phyloP scores from a whole-genome alignment of 2,797 vertebrate species.

The Phrynocephalus forsythii region DNA sequence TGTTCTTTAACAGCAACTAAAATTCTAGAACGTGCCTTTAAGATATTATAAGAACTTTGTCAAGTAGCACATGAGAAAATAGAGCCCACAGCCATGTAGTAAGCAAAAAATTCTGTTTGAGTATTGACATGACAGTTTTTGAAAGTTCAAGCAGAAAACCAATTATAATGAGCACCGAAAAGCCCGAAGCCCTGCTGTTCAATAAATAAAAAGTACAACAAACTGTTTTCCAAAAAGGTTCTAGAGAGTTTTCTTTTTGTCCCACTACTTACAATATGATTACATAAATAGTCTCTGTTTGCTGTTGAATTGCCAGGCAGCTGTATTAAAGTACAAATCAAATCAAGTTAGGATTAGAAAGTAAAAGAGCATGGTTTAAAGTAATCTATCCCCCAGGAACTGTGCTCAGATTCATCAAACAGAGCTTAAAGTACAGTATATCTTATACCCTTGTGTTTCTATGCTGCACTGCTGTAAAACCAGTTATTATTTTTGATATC shows the following conservation, averaged over 20 bases:
- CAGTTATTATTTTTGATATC: conserved; percentile 87
- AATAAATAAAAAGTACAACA: conserved; percentile 88
- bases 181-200: conserved; percentile 86
- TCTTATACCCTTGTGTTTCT: conserved; percentile 84
- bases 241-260: conserved; percentile 84
- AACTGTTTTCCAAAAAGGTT: conserved; percentile 86
- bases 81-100: conserved; percentile 84
- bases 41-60: conserved; percentile 89
- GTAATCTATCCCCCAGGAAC: conserved; percentile 89
- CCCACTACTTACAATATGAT: conserved; percentile 85
- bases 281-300: conserved; percentile 88
- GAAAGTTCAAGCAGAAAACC: conserved; percentile 93
- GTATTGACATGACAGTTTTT: conserved; percentile 94
- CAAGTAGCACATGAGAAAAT: conserved; percentile 86
- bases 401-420: conserved; percentile 89
- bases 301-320: conserved; percentile 88
- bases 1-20: conserved; percentile 78
- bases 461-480: conserved; percentile 81
- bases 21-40: conserved; percentile 83
- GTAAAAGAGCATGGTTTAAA: conserved; percentile 89
- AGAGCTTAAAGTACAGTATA: conserved; percentile 89
- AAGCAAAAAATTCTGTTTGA: conserved; percentile 89
- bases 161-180: conserved; percentile 89
- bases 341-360: conserved; percentile 91
- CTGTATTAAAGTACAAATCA: conserved; percentile 89